Conservation (phyloP, 2,113 vertebrate species). For the Xiphophorus hellerii region DNA sequence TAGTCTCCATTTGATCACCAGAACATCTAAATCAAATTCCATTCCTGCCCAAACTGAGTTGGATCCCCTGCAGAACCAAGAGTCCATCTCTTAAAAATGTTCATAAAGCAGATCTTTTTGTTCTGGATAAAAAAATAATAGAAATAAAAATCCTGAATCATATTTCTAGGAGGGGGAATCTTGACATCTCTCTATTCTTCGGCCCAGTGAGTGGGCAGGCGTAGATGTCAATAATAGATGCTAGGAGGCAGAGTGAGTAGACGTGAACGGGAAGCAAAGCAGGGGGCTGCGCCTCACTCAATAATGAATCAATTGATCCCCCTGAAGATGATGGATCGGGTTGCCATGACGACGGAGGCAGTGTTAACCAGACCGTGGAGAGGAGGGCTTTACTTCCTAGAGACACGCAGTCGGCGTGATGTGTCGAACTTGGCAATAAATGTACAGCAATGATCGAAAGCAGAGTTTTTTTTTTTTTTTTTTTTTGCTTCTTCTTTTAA, state of each 20-base stretch:
- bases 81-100: neutral
- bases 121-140: neutral
- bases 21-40: neutral
- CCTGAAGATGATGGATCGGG: conserved; percentile 73
- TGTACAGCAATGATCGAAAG: conserved; percentile 5
- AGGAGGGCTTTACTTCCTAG: conserved; percentile 49
- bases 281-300: conserved; percentile 70
- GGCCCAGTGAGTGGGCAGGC: conserved; percentile 64
- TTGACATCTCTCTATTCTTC: conserved; percentile 61
- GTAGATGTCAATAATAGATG: conserved; percentile 75
- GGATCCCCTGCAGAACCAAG: neutral
- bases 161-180: conserved; percentile 40
- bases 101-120: neutral
- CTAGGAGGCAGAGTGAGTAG: conserved; percentile 66
- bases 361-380: conserved; percentile 58
- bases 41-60: neutral
- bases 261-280: conserved; percentile 77
- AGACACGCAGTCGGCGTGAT: conserved; percentile 16
- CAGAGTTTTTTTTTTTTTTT: too few species aligned
- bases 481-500: too few species aligned
- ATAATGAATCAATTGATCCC: conserved; percentile 82
- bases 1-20: too few species aligned
- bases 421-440: conserved; percentile 36
- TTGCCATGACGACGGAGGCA: conserved; percentile 78
- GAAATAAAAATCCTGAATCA: conserved; percentile 23